A percentile compares a stretch with the other conserved stretches of the same genome.
Conservation (phyloP, 1,140 invertebrate genomes). For the Camponotus pennsylvanicus region DNA sequence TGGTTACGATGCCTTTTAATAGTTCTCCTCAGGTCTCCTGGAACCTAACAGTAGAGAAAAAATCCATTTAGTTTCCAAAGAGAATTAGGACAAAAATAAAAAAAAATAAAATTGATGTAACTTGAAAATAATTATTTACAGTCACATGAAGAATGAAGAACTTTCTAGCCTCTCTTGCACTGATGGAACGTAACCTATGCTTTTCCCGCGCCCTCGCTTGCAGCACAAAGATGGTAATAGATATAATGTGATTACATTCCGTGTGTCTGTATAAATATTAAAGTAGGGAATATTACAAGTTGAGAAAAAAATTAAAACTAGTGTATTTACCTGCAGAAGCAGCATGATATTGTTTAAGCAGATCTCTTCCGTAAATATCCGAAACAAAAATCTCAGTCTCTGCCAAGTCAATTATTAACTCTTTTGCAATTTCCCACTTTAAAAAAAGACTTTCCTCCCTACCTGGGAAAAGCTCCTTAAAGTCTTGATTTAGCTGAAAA, state of each 20-base stretch:
- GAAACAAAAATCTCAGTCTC: background rate
- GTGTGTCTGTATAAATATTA: background rate
- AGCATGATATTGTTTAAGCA: background rate
- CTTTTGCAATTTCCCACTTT: conserved; percentile 19
- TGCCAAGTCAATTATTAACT: background rate
- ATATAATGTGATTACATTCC: conserved; percentile 5
- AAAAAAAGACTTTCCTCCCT: background rate
- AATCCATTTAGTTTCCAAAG: no score
- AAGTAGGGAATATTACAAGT: background rate
- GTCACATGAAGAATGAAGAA: conserved; percentile 16
- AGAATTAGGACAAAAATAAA: no score
- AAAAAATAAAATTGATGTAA: background rate
- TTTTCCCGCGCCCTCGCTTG: background rate
- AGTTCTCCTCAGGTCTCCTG: no score
- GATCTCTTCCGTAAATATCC: conserved; percentile 7
- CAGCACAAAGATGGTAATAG: conserved; percentile 14
- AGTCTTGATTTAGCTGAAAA: conserved; percentile 14
- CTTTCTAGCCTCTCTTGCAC: conserved; percentile 15
- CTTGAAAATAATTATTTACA: background rate
- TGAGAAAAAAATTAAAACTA: background rate
- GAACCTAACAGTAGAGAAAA: no score
- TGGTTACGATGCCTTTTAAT: no score
- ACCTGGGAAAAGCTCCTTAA: conserved; percentile 7
- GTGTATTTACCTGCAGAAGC: background rate
- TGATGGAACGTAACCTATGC: background rate